Percentiles rank a stretch among this genome's conserved stretches.
phyloP scores from a whole-genome alignment of 1,140 invertebrate species.

The Psilanteris sp. region DNA sequence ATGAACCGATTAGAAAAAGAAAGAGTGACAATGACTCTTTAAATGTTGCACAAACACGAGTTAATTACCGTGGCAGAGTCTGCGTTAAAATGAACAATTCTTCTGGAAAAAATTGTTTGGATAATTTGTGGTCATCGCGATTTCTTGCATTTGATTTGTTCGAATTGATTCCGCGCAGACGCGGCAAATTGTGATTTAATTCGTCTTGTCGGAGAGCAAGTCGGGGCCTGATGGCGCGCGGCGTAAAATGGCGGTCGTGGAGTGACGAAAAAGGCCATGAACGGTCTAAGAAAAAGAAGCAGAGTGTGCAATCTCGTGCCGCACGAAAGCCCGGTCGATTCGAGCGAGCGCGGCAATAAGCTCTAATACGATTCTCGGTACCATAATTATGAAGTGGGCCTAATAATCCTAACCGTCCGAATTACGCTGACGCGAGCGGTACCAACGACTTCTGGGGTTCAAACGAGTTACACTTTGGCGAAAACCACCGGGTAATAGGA shows the following conservation, averaged over 20 bases:
- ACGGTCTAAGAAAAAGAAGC: slow-evolving; percentile 47
- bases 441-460: slow-evolving; percentile 35
- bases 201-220: not conserved
- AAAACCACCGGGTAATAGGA: slow-evolving; percentile 56
- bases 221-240: slow-evolving; percentile 38
- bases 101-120: too few relatives aligned
- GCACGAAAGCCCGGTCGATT: slow-evolving; percentile 60
- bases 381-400: slow-evolving; percentile 62
- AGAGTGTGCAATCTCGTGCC: slow-evolving; percentile 49
- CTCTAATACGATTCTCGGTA: slow-evolving; percentile 61
- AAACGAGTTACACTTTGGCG: slow-evolving; percentile 30
- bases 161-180: not conserved
- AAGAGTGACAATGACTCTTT: too few relatives aligned
- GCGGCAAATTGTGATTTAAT: slow-evolving; percentile 14
- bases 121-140: too few relatives aligned
- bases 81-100: too few relatives aligned
- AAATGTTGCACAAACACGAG: too few relatives aligned
- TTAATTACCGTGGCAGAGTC: too few relatives aligned
- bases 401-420: slow-evolving; percentile 63
- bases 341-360: slow-evolving; percentile 50
- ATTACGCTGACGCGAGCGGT: slow-evolving; percentile 55
- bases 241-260: slow-evolving; percentile 46
- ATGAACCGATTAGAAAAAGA: too few relatives aligned
- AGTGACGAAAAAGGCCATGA: slow-evolving; percentile 25
- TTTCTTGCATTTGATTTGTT: not conserved